A percentile compares a stretch with the other conserved stretches of the same genome.
Evolutionary conservation across 2,888 invertebrate genomes (phyloP).

Genomic region (Sesamia inferens): DNA sequence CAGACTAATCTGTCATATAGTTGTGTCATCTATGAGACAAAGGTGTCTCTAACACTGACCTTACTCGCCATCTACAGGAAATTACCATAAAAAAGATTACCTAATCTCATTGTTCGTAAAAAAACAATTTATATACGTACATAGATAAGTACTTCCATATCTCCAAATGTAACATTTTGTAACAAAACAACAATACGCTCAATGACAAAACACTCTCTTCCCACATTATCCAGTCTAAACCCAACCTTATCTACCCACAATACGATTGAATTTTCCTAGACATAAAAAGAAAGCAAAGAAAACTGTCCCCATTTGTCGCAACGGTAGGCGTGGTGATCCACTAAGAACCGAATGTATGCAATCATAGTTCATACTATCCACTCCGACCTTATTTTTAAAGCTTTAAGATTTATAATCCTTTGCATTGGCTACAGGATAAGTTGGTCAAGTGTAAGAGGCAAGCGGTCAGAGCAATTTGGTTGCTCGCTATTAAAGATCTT

Average conservation of each 20-base stretch:
- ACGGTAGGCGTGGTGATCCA: constrained; percentile 84
- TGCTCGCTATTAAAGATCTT: constrained; percentile 64
- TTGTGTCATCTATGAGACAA: constrained; percentile 17
- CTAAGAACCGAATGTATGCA: constrained; percentile 57
- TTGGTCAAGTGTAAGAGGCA: constrained; percentile 47
- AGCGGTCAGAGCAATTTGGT: constrained; percentile 67
- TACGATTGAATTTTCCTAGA: constrained; percentile 27
- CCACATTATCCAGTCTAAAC: constrained; percentile 27
- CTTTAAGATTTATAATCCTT: constrained; percentile 32
- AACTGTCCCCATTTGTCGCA: constrained; percentile 87
- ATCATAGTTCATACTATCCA: constrained; percentile 10
- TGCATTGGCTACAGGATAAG: constrained; percentile 12
- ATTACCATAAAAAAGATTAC: constrained; percentile 59
- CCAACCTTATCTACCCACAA: constrained; percentile 23
- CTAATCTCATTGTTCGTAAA: constrained; percentile 60
- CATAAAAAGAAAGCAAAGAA: constrained; percentile 66
- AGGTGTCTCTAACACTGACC: constrained; percentile 20
- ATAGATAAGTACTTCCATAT: constrained; percentile 48
- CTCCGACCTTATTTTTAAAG: background rate
- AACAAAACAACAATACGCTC: constrained; percentile 56
- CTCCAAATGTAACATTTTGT: constrained; percentile 59
- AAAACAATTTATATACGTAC: constrained; percentile 55
- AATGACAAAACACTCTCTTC: constrained; percentile 55
- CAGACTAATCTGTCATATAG: background rate
- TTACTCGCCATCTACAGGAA: constrained; percentile 54